Evolutionary conservation across 2,113 vertebrate species (phyloP).

Genomic region (Lucifuga dentata): DNA sequence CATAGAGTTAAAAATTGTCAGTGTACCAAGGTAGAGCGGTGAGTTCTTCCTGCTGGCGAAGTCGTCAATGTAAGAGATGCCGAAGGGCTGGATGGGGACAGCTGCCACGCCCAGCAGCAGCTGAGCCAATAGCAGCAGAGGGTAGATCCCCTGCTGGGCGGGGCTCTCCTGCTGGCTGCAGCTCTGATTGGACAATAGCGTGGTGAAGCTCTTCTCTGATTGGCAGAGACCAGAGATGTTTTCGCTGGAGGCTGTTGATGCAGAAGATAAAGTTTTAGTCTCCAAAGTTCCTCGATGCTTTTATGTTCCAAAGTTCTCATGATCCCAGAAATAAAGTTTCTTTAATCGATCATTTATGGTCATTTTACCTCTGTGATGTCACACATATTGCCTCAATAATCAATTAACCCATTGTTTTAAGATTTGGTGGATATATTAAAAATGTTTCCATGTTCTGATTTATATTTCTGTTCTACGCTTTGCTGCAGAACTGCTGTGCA

Average conservation of each 20-base stretch:
- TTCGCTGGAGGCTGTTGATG: conserved; percentile 58
- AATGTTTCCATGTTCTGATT: too few species aligned
- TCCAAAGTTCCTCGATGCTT: too few species aligned
- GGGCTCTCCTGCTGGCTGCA: conserved; percentile 62
- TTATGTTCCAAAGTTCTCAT: too few species aligned
- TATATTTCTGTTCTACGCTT: too few species aligned
- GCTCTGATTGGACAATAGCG: conserved; percentile 33
- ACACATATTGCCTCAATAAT: too few species aligned
- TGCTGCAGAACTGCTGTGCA: too few species aligned
- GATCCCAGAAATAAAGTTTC: too few species aligned
- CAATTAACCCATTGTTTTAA: too few species aligned
- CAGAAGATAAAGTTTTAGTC: neutral
- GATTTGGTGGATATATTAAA: too few species aligned
- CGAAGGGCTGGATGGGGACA: conserved; percentile 96
- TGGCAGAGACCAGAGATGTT: conserved; percentile 82
- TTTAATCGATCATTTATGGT: too few species aligned
- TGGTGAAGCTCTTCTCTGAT: fast-evolving
- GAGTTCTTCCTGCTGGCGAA: conserved; percentile 91
- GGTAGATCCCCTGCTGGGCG: conserved; percentile 77
- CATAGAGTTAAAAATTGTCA: too few species aligned
- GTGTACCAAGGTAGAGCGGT: conserved; percentile 89
- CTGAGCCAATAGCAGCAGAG: conserved; percentile 89
- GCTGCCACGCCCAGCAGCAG: conserved; percentile 88
- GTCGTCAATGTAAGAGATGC: conserved; percentile 97
- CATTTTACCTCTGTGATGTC: too few species aligned